Evolutionary conservation across 2,113 vertebrate genomes (phyloP).

Genomic region (Coracopsis vasa): DNA sequence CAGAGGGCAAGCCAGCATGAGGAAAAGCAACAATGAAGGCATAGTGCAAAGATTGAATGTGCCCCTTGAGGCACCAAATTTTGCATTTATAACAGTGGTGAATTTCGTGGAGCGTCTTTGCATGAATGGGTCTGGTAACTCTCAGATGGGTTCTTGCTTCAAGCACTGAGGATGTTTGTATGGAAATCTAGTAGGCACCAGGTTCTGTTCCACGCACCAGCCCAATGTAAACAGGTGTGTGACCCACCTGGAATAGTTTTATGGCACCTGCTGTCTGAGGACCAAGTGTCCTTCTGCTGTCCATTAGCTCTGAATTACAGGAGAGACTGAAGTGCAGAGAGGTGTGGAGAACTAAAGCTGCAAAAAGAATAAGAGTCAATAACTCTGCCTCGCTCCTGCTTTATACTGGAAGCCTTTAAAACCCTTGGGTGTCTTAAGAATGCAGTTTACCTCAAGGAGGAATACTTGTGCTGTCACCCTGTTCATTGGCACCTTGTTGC

Average conservation of each 20-base stretch:
- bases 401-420: neutral
- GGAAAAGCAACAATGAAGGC: neutral
- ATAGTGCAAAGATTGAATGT: neutral
- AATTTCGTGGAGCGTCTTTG: neutral
- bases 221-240: neutral
- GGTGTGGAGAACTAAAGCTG: neutral
- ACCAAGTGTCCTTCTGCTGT: neutral
- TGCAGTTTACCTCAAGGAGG: neutral
- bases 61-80: neutral
- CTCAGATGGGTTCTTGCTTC: neutral
- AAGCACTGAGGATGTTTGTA: neutral
- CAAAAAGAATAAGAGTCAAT: neutral
- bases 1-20: neutral
- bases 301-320: neutral
- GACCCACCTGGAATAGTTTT: neutral
- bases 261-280: neutral
- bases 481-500: neutral
- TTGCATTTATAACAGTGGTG: neutral
- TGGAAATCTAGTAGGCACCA: neutral
- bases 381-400: neutral
- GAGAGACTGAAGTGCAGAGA: neutral
- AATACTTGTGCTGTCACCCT: neutral
- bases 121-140: neutral
- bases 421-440: neutral
- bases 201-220: neutral